Evolutionary conservation across 2,797 vertebrate species (phyloP), one percentile per base, ranked within the genome.

Genomic region (Macropodus opercularis): DNA sequence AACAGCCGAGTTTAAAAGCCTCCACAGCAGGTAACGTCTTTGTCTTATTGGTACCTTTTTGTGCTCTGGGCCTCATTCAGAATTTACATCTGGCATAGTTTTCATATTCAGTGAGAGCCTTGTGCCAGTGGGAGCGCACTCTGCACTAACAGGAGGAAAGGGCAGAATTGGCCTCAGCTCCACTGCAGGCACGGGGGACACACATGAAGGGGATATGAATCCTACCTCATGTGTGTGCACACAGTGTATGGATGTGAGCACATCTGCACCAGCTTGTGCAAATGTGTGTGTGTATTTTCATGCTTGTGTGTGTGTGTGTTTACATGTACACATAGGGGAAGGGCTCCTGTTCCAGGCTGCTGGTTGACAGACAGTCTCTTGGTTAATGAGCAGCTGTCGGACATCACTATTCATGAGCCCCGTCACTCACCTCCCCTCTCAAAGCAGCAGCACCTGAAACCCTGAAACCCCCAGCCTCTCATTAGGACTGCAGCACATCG

Each of bases 341-440:
- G 73, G 67, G 55, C 81, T 84, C 70, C 61, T 64, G 68, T 76
- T 85, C 62, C 77, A 80, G 78, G 80, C 87, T 90, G 83, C 81
- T 63, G 58, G 74, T 82, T 89, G 88, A 86, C 89, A 87, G 86
- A 83, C 84, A 85, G 85, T 87, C 86, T 89, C 84, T 57, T 84
- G 83, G 87, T 89, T 92, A 92, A 92, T 91, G 90, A 92, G 90
- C 91, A 92, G 81, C 90, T 92, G 90, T 91, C 67, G 76, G 53
- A 81, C 88, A 92, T 92, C 85, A 90, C 88, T 93, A 92, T 91
- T 91, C 86, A 91, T 92, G 90, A 92, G 85, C 70, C 78, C 79
- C 79, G 87, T 88, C 87, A 89, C 82, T 89, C 88, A 88, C 84
- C 83, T 86, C 66, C 77, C 67, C 83, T 87, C 84, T 87, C 83